Evolutionary conservation across 2,797 vertebrate species (phyloP), one percentile per base, ranked within the genome.

Genomic region (Hemitrygon akajei): DNA sequence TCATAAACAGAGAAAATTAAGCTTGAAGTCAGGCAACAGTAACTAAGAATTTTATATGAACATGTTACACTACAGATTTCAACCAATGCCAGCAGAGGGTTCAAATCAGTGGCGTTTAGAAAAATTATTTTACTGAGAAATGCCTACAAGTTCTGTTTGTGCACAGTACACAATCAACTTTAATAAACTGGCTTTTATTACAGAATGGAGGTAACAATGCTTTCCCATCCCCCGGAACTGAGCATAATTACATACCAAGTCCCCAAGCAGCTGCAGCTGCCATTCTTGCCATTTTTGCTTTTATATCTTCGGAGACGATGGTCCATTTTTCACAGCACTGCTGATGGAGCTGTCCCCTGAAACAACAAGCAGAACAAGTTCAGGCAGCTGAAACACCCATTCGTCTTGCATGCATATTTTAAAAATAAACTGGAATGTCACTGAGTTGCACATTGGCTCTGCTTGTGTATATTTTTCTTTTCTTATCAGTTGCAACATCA

Each of bases 281-380:
- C 99, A 99, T 99, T 56, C 99, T 97, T 3, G 99, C 98, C 99
- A 99, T 99, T 96, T 99, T 99, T 87, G 99, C 98, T 94, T 99
- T 98, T 10, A 98, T 99, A 94, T 99, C 99, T 94, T 99, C 98
- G 0, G 97, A 99, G 91, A 99, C 98, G 95, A 98, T 96, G 0
- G 98, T 98, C 99, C 99, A 99, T 94, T 99, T 99, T 93, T 99
- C 99, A 95, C 98, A 99, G 97, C 99, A 99, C 81, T 99, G 99
- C 96, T 99, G 98, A 95, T 99, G 99, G 87, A 99, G 97, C 95
- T 99, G 98, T 0, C 99, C 99, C 99, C 99, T 99, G 94, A 14
- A 95, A 94, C 30, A 69, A 89, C 63, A 69, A 60, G 86, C 34
- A 63, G 1, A 89, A 66, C 60, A 89, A 66, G 86, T 22, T 69